Conservation (phyloP, 2,113 vertebrate genomes). For the Oreocharis arfaki region DNA sequence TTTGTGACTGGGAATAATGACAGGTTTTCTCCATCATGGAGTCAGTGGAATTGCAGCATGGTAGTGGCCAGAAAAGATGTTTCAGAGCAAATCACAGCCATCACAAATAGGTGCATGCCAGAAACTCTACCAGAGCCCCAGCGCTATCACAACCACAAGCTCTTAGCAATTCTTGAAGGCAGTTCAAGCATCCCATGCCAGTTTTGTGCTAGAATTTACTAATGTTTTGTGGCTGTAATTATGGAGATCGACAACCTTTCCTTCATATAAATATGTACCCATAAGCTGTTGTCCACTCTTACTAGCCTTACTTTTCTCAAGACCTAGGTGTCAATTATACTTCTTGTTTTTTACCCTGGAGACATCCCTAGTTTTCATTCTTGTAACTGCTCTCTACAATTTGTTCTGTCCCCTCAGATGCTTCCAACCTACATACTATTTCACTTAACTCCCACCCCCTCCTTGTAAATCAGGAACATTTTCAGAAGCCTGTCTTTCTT, state of each 20-base stretch:
- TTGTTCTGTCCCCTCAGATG: neutral
- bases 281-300: neutral
- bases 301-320: neutral
- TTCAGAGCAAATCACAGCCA: neutral
- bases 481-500: neutral
- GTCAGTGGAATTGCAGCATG: neutral
- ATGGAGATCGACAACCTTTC: neutral
- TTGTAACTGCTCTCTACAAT: neutral
- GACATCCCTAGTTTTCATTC: neutral
- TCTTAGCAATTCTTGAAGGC: neutral
- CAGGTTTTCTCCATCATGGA: neutral
- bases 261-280: neutral
- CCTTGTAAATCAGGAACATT: neutral
- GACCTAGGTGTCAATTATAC: neutral
- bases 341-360: neutral
- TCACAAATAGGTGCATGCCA: accelerated
- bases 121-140: neutral
- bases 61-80: neutral
- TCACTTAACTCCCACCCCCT: neutral
- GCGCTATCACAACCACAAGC: accelerated
- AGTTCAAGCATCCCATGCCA: neutral
- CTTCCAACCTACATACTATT: neutral
- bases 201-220: neutral
- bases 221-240: neutral
- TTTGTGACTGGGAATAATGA: neutral